Conservation (phyloP, 2,888 invertebrate genomes). For the Stratiomys singularior region DNA sequence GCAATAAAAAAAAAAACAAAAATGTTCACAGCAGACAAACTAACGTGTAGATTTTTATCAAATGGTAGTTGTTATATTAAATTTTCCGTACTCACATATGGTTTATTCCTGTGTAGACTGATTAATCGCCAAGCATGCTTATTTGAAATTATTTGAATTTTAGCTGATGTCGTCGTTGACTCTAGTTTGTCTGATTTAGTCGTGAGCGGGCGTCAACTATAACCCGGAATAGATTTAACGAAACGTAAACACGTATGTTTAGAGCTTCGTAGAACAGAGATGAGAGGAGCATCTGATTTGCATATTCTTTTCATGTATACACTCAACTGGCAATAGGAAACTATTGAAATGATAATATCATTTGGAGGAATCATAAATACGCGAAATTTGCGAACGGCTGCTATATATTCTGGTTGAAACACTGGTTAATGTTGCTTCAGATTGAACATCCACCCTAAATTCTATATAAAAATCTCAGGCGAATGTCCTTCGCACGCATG, state of each 20-base stretch:
- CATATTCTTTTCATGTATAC: constrained; percentile 21
- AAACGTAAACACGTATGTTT: constrained; percentile 3
- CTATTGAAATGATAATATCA: constrained; percentile 21
- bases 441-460: no score
- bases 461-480: no score
- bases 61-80: no score
- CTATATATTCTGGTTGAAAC: not conserved
- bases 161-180: not conserved
- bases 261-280: not conserved
- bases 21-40: not conserved
- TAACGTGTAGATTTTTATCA: not conserved
- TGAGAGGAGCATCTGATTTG: constrained; percentile 11
- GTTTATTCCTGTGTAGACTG: no score
- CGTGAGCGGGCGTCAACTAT: constrained; percentile 10
- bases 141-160: constrained; percentile 24
- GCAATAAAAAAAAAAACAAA: not conserved
- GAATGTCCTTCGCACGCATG: no score
- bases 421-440: not conserved
- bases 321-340: not conserved
- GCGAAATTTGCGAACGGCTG: not conserved
- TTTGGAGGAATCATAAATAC: not conserved
- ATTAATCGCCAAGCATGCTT: not conserved
- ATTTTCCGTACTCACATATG: no score
- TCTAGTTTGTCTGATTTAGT: not conserved
- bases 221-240: constrained; percentile 32